A percentile compares a stretch with the other conserved stretches of the same genome.
phyloP scores from a whole-genome alignment of 2,797 vertebrate genomes.

The Neostethus bicornis region DNA sequence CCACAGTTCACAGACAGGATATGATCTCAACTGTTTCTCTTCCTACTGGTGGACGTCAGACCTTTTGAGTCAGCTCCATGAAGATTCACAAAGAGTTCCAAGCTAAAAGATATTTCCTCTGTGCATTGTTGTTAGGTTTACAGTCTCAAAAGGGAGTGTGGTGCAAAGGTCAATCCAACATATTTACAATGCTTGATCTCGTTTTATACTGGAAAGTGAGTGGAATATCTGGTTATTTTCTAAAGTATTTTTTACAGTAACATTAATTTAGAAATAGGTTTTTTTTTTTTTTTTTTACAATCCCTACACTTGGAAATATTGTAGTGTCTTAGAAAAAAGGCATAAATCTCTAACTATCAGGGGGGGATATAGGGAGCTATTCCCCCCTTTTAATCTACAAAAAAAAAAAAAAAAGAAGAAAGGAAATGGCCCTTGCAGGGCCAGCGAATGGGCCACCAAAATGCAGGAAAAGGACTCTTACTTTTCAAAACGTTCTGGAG shows the following conservation, averaged over 20 bases:
- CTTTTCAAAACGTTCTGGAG: too few relatives aligned
- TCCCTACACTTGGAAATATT: slow-evolving; percentile 31
- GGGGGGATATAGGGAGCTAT: too few relatives aligned
- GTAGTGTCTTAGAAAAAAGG: too few relatives aligned
- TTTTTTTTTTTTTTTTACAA: slow-evolving; percentile 33
- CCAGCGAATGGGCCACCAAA: too few relatives aligned
- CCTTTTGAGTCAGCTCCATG: slow-evolving; percentile 51
- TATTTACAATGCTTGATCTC: too few relatives aligned
- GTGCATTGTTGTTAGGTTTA: slow-evolving; percentile 13
- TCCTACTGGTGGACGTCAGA: slow-evolving; percentile 59
- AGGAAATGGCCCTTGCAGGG: too few relatives aligned
- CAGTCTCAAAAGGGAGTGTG: background rate
- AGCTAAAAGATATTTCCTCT: slow-evolving; percentile 6
- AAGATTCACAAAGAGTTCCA: slow-evolving; percentile 40
- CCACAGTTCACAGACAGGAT: slow-evolving; percentile 66
- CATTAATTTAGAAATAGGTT: slow-evolving; percentile 19
- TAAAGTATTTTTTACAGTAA: background rate
- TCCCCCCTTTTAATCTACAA: too few relatives aligned
- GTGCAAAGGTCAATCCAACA: background rate
- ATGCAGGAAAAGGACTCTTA: too few relatives aligned
- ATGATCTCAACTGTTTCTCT: slow-evolving; percentile 65
- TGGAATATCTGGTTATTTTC: slow-evolving; percentile 12
- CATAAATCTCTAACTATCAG: too few relatives aligned
- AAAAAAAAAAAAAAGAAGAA: too few relatives aligned
- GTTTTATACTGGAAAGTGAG: background rate